These are phyloP conservation scores for Lithophane semibrunnea DNA, from an alignment of 2,888 invertebrate species.

Conservation along the genomic window DNA sequence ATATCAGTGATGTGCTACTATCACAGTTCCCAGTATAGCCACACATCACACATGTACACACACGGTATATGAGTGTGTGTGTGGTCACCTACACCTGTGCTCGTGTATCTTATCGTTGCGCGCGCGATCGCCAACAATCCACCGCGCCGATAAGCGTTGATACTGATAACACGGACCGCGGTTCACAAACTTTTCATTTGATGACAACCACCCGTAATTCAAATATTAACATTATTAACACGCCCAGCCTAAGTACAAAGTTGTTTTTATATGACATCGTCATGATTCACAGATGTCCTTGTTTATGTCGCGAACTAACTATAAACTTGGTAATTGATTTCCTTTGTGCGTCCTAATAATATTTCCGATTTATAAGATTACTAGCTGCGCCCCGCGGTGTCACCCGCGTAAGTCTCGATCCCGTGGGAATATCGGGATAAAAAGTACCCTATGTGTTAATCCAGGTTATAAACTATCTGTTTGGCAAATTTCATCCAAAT, in stretches of 20 bases:
- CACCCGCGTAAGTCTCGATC: too few species aligned
- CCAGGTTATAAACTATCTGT: too few species aligned
- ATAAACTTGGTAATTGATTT: conserved; percentile 15
- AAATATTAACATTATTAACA: conserved; percentile 6
- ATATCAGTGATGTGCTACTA: conserved; percentile 46
- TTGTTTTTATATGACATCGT: conserved; percentile 7
- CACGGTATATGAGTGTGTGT: conserved; percentile 13
- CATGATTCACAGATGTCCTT: conserved; percentile 47
- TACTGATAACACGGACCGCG: conserved; percentile 72
- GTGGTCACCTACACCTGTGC: conserved; percentile 16
- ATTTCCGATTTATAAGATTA: neutral
- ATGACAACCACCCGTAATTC: neutral
- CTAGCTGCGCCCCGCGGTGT: too few species aligned
- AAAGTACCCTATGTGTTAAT: too few species aligned
- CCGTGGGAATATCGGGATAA: too few species aligned
- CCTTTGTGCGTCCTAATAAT: neutral
- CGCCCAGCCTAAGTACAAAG: neutral
- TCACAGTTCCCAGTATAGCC: conserved; percentile 28
- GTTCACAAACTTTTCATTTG: conserved; percentile 71
- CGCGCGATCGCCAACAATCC: conserved; percentile 58
- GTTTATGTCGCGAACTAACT: neutral
- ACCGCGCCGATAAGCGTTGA: conserved; percentile 62
- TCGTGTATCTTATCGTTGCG: conserved; percentile 65
- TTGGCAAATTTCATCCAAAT: too few species aligned
- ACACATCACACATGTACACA: neutral